Evolutionary conservation across 2,113 vertebrate species (phyloP).

Genomic region (Polypterus senegalus): DNA sequence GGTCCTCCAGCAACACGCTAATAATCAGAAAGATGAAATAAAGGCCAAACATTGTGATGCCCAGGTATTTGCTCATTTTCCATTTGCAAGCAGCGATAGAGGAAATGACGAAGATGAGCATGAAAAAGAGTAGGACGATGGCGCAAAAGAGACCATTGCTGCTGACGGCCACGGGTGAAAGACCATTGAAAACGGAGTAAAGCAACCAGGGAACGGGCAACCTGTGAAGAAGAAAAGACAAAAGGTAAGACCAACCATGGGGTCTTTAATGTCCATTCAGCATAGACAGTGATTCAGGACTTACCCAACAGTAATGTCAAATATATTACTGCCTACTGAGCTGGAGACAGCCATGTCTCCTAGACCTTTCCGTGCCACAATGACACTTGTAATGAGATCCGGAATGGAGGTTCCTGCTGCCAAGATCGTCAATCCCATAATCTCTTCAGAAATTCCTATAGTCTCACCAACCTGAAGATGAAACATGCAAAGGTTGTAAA

Average conservation of each 20-base stretch:
- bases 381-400: conserved; percentile 93
- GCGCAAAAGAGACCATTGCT: conserved; percentile 94
- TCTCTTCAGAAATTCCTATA: conserved; percentile 90
- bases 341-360: conserved; percentile 97
- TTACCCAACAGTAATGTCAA: conserved; percentile 94
- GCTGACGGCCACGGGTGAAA: conserved; percentile 75
- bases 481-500: neutral
- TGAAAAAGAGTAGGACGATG: conserved; percentile 89
- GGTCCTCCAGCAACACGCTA: conserved; percentile 88
- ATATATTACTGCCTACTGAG: conserved; percentile 94
- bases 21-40: conserved; percentile 86
- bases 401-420: conserved; percentile 94
- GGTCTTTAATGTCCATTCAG: no score
- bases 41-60: conserved; percentile 81
- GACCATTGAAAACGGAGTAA: conserved; percentile 50
- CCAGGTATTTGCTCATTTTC: conserved; percentile 89
- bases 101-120: conserved; percentile 89
- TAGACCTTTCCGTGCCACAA: conserved; percentile 84
- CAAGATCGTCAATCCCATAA: conserved; percentile 90
- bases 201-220: conserved; percentile 84
- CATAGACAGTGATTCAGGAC: conserved; percentile 20
- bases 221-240: conserved; percentile 41
- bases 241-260: no score
- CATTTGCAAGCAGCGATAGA: conserved; percentile 81
- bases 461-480: conserved; percentile 81